Evolutionary conservation across 30 jellyfish, hydroid and myxozoan genomes (phyloP).

Genomic region (Aurelia sp.): DNA sequence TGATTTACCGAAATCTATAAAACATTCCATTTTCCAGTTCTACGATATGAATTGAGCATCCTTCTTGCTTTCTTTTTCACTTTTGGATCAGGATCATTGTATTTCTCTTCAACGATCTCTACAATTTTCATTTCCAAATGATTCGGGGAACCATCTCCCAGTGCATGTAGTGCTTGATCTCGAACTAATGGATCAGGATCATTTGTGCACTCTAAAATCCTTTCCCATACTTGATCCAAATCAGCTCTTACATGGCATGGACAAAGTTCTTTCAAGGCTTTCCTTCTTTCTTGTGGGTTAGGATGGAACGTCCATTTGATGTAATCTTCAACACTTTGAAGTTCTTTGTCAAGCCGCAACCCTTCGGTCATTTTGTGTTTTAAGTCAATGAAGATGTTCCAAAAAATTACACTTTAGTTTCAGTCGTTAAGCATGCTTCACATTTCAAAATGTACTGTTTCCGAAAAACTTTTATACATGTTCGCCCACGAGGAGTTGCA

Average conservation of each 20-base stretch:
- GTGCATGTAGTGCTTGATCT: conserved; percentile 64
- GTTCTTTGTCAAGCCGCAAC: not conserved
- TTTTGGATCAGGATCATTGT: conserved; percentile 35
- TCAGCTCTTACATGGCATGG: conserved; percentile 61
- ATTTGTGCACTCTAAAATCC: conserved; percentile 39
- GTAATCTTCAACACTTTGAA: conserved; percentile 36
- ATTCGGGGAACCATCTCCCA: conserved; percentile 56
- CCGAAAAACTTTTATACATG: too few relatives aligned
- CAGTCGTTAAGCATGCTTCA: too few relatives aligned
- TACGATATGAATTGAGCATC: conserved; percentile 48
- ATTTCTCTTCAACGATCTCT: conserved; percentile 33
- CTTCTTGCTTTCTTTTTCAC: conserved; percentile 57
- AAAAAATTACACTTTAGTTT: too few relatives aligned
- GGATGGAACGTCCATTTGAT: conserved; percentile 34
- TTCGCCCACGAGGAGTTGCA: too few relatives aligned
- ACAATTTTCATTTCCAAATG: conserved; percentile 35
- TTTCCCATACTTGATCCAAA: conserved; percentile 48
- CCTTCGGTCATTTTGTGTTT: not conserved
- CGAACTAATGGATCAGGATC: conserved; percentile 50
- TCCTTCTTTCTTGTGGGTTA: conserved; percentile 44
- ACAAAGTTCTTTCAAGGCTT: conserved; percentile 51
- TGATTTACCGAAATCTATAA: not conserved
- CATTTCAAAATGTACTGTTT: too few relatives aligned
- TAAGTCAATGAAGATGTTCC: too few relatives aligned
- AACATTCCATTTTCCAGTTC: conserved; percentile 54